Evolutionary conservation across 2,113 vertebrate genomes (phyloP).

Genomic region (Choloepus hoffmanni): DNA sequence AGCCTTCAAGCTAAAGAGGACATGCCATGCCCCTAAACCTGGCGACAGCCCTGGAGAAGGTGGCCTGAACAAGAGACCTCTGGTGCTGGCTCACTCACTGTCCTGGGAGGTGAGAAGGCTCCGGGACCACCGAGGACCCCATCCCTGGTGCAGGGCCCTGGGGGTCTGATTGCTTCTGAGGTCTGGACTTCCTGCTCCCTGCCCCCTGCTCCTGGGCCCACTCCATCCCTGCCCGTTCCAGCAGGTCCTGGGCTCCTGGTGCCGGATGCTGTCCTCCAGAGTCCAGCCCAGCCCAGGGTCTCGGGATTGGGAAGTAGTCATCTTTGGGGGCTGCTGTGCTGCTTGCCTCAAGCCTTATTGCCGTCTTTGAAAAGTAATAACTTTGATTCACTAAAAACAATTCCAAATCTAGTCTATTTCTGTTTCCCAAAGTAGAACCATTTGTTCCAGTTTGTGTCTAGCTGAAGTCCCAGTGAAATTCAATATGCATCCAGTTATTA

Average conservation of each 20-base stretch:
- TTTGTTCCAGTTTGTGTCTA: neutral
- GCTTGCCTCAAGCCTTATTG: neutral
- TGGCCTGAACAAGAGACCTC: fast-evolving
- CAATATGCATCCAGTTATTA: neutral
- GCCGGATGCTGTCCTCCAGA: fast-evolving
- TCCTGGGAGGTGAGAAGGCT: neutral
- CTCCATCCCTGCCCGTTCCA: fast-evolving
- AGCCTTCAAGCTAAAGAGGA: neutral
- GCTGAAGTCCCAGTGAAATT: neutral
- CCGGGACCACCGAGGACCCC: neutral
- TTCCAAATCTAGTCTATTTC: neutral
- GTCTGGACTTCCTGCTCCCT: neutral
- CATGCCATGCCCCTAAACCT: fast-evolving
- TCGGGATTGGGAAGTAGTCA: fast-evolving
- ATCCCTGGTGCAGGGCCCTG: fast-evolving
- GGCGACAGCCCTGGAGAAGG: fast-evolving
- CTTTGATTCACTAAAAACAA: neutral
- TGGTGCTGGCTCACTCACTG: neutral
- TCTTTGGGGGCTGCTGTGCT: neutral
- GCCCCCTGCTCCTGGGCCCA: neutral
- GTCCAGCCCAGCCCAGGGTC: neutral
- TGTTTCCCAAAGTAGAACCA: neutral
- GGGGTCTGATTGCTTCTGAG: neutral
- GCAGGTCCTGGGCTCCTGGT: fast-evolving
- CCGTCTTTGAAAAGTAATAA: neutral